Evolutionary conservation across 2,113 vertebrate genomes (phyloP).

Genomic region (Scytalopus superciliaris): DNA sequence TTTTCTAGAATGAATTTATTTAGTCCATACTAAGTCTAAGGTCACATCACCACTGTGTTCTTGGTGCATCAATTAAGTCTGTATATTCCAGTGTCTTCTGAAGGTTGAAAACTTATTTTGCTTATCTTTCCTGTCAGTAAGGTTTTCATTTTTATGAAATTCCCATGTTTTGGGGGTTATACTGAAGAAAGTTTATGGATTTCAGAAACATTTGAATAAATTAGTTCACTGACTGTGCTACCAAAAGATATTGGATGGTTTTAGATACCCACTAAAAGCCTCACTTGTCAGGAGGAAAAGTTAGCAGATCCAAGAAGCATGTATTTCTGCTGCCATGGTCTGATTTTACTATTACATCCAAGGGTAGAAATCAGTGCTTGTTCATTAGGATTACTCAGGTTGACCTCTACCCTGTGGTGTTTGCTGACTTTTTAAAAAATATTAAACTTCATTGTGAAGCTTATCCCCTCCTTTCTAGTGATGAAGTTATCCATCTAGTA

Average conservation of each 20-base stretch:
- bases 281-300: neutral
- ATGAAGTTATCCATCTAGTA: neutral
- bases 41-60: neutral
- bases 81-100: neutral
- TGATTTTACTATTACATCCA: neutral
- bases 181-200: neutral
- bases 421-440: neutral
- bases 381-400: neutral
- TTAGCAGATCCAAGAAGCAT: neutral
- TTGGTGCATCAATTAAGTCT: neutral
- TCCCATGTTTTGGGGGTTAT: neutral
- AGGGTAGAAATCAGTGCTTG: neutral
- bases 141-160: neutral
- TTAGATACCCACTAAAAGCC: neutral
- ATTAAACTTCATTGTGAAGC: neutral
- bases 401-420: neutral
- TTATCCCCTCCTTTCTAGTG: neutral
- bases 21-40: neutral
- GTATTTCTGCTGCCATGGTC: neutral
- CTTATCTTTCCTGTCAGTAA: neutral
- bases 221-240: neutral
- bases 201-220: neutral
- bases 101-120: neutral
- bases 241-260: neutral
- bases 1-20: neutral